phyloP scores from a whole-genome alignment of 2,113 vertebrate genomes.

The Corythoichthys intestinalis region DNA sequence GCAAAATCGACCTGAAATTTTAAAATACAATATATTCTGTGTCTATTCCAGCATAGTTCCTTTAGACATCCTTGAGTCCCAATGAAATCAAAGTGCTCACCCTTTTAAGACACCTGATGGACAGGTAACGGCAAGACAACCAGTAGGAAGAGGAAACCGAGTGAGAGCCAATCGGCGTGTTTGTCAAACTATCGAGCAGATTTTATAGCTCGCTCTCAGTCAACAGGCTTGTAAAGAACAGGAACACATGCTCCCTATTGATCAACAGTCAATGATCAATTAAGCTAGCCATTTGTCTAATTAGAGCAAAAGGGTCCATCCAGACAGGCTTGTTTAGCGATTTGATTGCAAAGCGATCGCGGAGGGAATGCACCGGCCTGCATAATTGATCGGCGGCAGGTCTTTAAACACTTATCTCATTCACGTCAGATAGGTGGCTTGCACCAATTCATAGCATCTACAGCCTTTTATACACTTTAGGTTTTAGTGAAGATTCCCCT shows the following conservation, averaged over 20 bases:
- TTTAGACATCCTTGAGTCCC: not conserved
- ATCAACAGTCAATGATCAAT: conserved; percentile 80
- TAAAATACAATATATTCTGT: too few relatives aligned
- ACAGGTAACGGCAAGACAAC: not conserved
- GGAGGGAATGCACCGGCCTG: conserved; percentile 62
- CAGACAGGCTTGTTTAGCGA: conserved; percentile 61
- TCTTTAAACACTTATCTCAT: conserved; percentile 70
- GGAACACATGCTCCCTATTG: conserved; percentile 74
- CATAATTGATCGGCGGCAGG: conserved; percentile 70
- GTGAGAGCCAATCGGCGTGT: conserved; percentile 49
- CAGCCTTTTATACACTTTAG: conserved; percentile 7
- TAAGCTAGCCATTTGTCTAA: conserved; percentile 77
- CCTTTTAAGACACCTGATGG: not conserved
- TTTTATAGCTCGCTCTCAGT: conserved; percentile 74
- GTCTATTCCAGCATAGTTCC: too few relatives aligned
- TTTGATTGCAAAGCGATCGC: conserved; percentile 63
- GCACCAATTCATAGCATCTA: conserved; percentile 26
- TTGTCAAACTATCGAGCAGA: conserved; percentile 66
- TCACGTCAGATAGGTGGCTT: conserved; percentile 33
- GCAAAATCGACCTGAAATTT: too few relatives aligned
- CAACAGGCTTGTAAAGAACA: conserved; percentile 67
- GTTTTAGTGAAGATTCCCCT: not conserved
- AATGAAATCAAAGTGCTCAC: not conserved
- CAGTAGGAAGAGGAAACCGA: not conserved
- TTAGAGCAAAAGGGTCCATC: conserved; percentile 64